Base-by-base conservation (phyloP, 2,797 vertebrate species). In the Ctenopoma kingsleyae region DNA sequence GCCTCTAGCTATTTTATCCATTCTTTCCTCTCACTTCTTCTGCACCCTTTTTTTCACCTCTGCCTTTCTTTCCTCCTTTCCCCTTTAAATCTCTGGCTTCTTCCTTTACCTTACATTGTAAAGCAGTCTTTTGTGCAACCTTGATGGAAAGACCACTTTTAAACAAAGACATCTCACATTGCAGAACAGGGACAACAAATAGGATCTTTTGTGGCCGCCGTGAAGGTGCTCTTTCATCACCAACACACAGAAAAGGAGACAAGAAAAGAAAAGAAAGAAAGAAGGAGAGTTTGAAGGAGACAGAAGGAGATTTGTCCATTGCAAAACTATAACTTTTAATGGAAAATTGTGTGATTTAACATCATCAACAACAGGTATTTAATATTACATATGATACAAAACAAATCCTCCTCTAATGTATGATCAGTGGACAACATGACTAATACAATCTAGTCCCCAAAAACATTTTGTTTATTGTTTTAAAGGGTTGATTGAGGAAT, bases 161-260 rank as follows among this genome's bases (percentile, higher is more conserved):
- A 88, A 64, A 92, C 91, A 93, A 92, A 91, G 85, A 66, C 59
- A 13, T 54, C 76, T 79, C 63, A 69, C 83, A 64, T 58, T 70
- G 80, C 81, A 85, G 67, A 85, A 80, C 83, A 76, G 88, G 72
- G 71, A 90, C 90, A 93, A 90, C 88, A 92, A 90, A 93, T 88
- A 62, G 81, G 69, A 82, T 71, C 83, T 80, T 90, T 90, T 91
- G 90, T 90, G 71, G 27, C 41, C 50, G 15, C 35, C 51, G 53
- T 65, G 80, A 83, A 80, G 76, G 82, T 63, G 80, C 70, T 89
- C 80, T 85, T 82, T 85, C 85, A 90, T 88, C 81, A 83, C 17
- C 10, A 19, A 36, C 51, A 40, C 65, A 58, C 43, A 65, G 40
- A 63, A 30, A 52, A 13, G 19, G 23, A 65, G 38, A 48, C 46